A percentile compares a stretch with the other conserved stretches of the same genome.
Evolutionary conservation across 2,888 invertebrate genomes (phyloP).

Genomic region (Coronaproctus castanopsis): DNA sequence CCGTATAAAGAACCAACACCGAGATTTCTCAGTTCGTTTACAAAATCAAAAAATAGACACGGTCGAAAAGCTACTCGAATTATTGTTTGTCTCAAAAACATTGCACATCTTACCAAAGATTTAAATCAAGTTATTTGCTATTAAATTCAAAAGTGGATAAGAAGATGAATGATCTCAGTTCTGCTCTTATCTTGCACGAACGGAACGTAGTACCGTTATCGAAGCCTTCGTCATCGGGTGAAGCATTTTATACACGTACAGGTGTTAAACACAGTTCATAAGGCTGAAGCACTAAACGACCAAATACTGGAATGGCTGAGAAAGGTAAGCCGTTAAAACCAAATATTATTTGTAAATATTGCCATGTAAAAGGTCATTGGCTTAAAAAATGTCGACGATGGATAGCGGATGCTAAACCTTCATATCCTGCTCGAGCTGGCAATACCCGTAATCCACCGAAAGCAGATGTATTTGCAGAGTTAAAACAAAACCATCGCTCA

Average conservation of each 20-base stretch:
- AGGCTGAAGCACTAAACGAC: too few relatives aligned
- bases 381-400: conserved; percentile 7
- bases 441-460: neutral
- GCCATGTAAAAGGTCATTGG: conserved; percentile 10
- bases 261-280: too few relatives aligned
- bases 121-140: conserved; percentile 14
- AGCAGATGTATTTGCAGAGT: neutral
- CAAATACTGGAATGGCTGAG: too few relatives aligned
- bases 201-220: conserved; percentile 12
- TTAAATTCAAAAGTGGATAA: conserved; percentile 13
- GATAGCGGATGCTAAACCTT: conserved; percentile 13
- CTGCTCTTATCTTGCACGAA: conserved; percentile 11
- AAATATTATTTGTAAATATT: conserved; percentile 11
- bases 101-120: conserved; percentile 12
- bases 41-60: neutral
- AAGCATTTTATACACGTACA: neutral
- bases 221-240: neutral
- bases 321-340: too few relatives aligned
- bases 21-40: conserved; percentile 7
- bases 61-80: neutral
- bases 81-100: conserved; percentile 12
- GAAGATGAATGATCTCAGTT: conserved; percentile 10
- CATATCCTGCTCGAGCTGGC: conserved; percentile 12
- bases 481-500: too few relatives aligned
- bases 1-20: conserved; percentile 9